Conservation (phyloP, 1,140 invertebrate species). For the Drosophila kikkawai region DNA sequence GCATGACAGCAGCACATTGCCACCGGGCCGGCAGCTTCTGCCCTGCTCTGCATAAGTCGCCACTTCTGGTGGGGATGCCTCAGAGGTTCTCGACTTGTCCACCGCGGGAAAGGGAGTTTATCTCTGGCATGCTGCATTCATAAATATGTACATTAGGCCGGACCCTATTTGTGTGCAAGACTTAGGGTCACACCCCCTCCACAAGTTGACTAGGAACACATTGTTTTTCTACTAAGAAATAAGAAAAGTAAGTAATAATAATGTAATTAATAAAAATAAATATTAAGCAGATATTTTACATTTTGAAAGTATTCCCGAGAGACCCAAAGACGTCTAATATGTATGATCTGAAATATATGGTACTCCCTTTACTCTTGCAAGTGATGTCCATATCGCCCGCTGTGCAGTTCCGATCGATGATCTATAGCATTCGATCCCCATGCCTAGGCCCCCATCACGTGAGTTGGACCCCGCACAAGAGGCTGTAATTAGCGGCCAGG, state of each 20-base stretch:
- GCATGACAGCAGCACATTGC: slow-evolving; percentile 42
- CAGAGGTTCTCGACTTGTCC: not conserved
- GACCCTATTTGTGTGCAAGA: not conserved
- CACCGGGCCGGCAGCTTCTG: not conserved
- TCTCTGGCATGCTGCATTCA: not conserved
- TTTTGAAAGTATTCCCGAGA: no score
- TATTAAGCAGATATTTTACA: no score
- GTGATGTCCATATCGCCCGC: slow-evolving; percentile 1
- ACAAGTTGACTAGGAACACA: no score
- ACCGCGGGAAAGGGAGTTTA: not conserved
- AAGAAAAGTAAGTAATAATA: no score
- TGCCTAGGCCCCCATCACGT: slow-evolving; percentile 45
- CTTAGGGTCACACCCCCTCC: not conserved
- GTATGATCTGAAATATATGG: no score
- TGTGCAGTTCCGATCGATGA: slow-evolving; percentile 35
- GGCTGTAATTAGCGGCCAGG: slow-evolving; percentile 72
- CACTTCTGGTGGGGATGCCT: not conserved
- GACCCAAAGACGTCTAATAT: no score
- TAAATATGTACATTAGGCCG: slow-evolving; percentile 9
- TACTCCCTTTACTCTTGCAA: no score
- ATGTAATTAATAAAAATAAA: no score
- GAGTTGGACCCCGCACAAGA: slow-evolving; percentile 44
- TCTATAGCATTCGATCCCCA: slow-evolving; percentile 60
- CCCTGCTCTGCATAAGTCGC: not conserved
- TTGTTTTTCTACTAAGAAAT: no score